These are phyloP conservation scores for Heliconius hermathena DNA, from an alignment of 1,140 invertebrate genomes.

Conservation along the genomic window DNA sequence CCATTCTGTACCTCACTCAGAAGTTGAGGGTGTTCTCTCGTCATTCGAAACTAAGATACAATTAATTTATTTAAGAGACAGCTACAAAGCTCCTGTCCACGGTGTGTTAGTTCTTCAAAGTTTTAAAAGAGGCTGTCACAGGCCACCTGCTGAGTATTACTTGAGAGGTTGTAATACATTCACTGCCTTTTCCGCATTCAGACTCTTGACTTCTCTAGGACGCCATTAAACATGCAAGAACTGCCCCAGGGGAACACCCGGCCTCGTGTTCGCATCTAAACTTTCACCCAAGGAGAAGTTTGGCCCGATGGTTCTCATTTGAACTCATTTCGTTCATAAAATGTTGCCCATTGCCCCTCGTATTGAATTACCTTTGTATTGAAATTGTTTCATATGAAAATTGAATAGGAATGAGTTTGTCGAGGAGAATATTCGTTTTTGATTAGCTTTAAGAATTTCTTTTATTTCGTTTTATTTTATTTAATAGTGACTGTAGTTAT, in stretches of 20 bases:
- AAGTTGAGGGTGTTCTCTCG: conserved; percentile 59
- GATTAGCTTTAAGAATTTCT: conserved; percentile 23
- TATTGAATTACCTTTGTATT: conserved; percentile 39
- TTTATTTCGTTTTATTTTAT: conserved; percentile 11
- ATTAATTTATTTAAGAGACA: conserved; percentile 78
- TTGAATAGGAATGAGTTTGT: conserved; percentile 14
- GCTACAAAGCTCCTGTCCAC: conserved; percentile 71
- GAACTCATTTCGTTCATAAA: conserved; percentile 56
- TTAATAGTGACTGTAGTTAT: too few relatives aligned
- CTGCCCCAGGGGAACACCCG: conserved; percentile 58
- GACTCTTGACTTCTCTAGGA: conserved; percentile 75
- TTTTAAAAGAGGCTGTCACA: conserved; percentile 63
- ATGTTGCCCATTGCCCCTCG: conserved; percentile 38
- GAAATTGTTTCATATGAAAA: conserved; percentile 38
- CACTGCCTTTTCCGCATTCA: conserved; percentile 64
- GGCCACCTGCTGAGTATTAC: conserved; percentile 51
- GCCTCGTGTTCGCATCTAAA: conserved; percentile 65
- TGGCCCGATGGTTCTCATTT: conserved; percentile 63
- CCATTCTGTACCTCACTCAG: conserved; percentile 58
- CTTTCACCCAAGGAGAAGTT: conserved; percentile 73
- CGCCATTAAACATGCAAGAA: conserved; percentile 76
- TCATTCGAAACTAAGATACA: conserved; percentile 66
- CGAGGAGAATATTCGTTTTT: conserved; percentile 26
- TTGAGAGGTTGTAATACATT: conserved; percentile 71
- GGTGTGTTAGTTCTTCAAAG: conserved; percentile 59